Percentiles rank a stretch among this genome's conserved stretches.
Evolutionary conservation across 1,140 invertebrate genomes (phyloP).

Genomic region (Penaeus indicus): DNA sequence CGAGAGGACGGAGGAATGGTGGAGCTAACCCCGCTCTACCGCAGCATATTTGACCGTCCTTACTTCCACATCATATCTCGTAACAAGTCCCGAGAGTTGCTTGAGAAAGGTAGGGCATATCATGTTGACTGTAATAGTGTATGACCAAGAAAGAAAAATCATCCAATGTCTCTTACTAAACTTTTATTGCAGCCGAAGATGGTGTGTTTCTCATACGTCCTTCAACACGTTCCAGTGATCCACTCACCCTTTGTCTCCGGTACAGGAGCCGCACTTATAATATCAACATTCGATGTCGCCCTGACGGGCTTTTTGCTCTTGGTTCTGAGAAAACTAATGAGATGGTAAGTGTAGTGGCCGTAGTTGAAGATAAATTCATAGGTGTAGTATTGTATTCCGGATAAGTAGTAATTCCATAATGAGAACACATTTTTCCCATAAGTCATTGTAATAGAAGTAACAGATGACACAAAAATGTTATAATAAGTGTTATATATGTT

Average conservation of each 20-base stretch:
- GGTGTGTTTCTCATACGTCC: slow-evolving; percentile 39
- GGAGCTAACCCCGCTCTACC: slow-evolving; percentile 13
- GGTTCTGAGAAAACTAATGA: slow-evolving; percentile 43
- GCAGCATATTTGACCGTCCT: neutral
- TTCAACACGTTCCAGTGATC: slow-evolving; percentile 29
- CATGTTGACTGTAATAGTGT: neutral
- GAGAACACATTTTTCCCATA: no score
- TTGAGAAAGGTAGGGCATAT: slow-evolving; percentile 3
- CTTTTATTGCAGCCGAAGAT: neutral
- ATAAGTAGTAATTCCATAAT: no score
- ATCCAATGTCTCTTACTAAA: neutral
- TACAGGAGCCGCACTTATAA: slow-evolving; percentile 41
- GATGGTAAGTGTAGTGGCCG: slow-evolving; percentile 10
- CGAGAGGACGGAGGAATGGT: neutral
- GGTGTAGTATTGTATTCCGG: no score
- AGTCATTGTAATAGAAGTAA: no score
- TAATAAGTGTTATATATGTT: no score
- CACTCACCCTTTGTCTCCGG: slow-evolving; percentile 36
- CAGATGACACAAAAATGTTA: no score
- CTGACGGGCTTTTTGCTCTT: slow-evolving; percentile 26
- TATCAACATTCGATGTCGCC: slow-evolving; percentile 38
- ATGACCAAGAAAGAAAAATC: neutral
- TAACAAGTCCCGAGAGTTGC: neutral
- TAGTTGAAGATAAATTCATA: no score
- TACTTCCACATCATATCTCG: slow-evolving; percentile 5